A percentile compares a stretch with the other conserved stretches of the same genome.
Conservation (phyloP, 2,113 vertebrate genomes). For the Ranitomeya variabilis region DNA sequence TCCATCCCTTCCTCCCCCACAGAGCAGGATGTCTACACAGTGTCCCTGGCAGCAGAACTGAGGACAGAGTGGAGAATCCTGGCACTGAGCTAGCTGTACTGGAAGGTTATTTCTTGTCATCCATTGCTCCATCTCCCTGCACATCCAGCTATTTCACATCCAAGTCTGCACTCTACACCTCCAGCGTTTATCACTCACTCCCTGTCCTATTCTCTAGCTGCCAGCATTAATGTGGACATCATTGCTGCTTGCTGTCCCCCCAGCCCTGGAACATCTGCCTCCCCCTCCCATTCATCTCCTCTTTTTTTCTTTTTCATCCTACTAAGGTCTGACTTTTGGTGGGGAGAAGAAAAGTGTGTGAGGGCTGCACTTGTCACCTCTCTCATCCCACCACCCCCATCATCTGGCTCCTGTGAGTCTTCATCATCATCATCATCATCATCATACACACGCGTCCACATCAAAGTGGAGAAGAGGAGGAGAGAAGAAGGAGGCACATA, state of each 20-base stretch:
- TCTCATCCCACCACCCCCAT: conserved; percentile 15
- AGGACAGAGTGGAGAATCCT: neutral
- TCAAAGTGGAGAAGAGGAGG: conserved; percentile 55
- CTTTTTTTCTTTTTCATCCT: neutral
- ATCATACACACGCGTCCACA: conserved; percentile 43
- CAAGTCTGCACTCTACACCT: neutral
- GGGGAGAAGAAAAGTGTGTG: neutral
- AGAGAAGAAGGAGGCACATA: conserved; percentile 25
- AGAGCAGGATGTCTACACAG: neutral
- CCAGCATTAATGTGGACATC: conserved; percentile 43
- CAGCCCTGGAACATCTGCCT: fast-evolving
- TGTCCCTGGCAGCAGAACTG: neutral
- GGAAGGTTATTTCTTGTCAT: conserved; percentile 3
- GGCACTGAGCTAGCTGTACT: neutral
- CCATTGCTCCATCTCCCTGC: neutral
- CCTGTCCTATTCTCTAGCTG: neutral
- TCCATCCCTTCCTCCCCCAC: neutral
- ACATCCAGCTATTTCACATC: neutral
- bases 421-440: conserved; percentile 34
- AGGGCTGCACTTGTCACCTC: conserved; percentile 11
- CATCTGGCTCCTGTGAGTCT: conserved; percentile 31
- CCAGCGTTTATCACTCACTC: neutral
- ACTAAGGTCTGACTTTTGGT: neutral
- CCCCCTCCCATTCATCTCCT: neutral
- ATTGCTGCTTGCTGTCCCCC: conserved; percentile 8